phyloP scores from a whole-genome alignment of 2,888 invertebrate genomes.

The Malacosoma neustria region DNA sequence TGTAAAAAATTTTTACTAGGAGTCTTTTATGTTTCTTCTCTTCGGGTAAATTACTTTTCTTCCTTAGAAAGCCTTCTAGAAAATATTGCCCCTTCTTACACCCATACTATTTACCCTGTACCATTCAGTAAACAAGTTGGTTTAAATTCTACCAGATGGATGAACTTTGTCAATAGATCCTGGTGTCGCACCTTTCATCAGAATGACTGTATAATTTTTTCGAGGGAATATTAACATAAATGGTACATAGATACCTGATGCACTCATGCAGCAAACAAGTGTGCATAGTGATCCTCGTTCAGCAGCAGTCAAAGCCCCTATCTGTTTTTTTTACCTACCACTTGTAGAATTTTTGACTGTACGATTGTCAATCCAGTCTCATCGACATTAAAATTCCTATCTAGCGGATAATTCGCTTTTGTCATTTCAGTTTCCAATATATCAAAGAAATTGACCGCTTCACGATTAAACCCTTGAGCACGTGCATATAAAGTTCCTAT shows the following conservation, averaged over 20 bases:
- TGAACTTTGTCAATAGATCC: constrained; percentile 17
- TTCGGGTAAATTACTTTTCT: too few species aligned
- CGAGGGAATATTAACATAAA: constrained; percentile 16
- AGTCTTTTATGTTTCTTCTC: too few species aligned
- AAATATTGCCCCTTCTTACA: too few species aligned
- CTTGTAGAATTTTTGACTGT: constrained; percentile 9
- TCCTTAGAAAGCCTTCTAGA: too few species aligned
- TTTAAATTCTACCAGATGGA: constrained; percentile 22
- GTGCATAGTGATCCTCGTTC: constrained; percentile 8
- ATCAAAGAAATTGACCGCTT: too few species aligned
- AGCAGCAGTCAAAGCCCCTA: constrained; percentile 2
- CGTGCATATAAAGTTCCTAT: background rate
- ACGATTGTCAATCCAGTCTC: constrained; percentile 5
- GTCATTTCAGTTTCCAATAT: background rate
- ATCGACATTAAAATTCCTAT: constrained; percentile 1
- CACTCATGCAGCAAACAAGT: constrained; percentile 16
- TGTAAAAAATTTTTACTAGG: background rate
- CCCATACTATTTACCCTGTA: too few species aligned
- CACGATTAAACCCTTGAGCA: too few species aligned
- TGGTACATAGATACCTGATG: constrained; percentile 17
- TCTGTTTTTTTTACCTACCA: constrained; percentile 8
- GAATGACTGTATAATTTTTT: constrained; percentile 20
- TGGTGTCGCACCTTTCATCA: constrained; percentile 23
- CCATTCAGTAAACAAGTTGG: constrained; percentile 2
- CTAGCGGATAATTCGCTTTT: constrained; percentile 2